Evolutionary conservation across 2,797 vertebrate species (phyloP), one percentile per base, ranked within the genome.

Genomic region (Neosilurus hyrtlii): DNA sequence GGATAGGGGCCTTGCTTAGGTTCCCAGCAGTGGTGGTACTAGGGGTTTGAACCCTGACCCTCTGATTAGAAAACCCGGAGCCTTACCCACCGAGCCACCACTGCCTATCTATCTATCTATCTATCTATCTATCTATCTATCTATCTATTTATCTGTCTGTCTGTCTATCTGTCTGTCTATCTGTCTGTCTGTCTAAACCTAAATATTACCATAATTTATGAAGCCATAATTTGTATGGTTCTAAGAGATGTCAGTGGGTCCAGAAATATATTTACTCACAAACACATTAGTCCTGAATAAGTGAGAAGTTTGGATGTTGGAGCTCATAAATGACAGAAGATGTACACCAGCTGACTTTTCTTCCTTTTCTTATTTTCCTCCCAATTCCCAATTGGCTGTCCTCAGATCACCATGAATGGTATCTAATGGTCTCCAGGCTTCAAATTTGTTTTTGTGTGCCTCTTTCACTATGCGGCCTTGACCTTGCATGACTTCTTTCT

Each of bases 391-490:
- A 12, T 71, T 57, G 14, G 49, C 68, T 51, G 10, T 57, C 24
- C 68, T 63, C n/a, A 72, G n/a, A 57, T 65, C 67, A 61, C 66
- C 56, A 67, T 37, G 51, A 67, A 79, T 67, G 43, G 20, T 62
- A 65, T 76, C 80, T 88, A 88, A 87, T 16, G 26, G 82, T 66
- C 76, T 79, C 81, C 73, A 59, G 76, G 83, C 52, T 83, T 74
- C 26, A 61, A 11, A 66, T 80, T 84, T 70, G 65, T 65, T 77
- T 70, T 68, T 10, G 8, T 59, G 8, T 37, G 26, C 80, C 63
- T 84, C 68, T 35, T 35, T 81, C n/a, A 82, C 83, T 82, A 85
- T 89, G 85, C 10, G 67, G 67, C 76, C 76, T 79, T 74, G 6
- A 68, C 66, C 63, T 81, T 35, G 59, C 16, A 79, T 7, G 57